Evolutionary conservation across 2,113 vertebrate species (phyloP).

Genomic region (Hemicordylus capensis): DNA sequence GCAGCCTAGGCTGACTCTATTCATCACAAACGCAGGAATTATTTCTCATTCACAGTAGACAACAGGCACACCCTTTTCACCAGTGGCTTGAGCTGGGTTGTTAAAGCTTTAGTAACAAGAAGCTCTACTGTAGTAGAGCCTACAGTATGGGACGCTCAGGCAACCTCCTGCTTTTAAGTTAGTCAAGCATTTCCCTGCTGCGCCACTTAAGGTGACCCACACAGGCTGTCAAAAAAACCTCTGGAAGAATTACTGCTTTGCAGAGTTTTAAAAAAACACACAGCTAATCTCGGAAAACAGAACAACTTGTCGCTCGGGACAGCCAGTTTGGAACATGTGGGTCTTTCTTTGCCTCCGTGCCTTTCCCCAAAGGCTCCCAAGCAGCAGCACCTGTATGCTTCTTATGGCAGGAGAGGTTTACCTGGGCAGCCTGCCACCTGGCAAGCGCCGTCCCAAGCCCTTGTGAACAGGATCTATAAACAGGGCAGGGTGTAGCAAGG

Average conservation of each 20-base stretch:
- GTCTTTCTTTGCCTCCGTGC: neutral
- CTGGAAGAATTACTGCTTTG: too few species aligned
- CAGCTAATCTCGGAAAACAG: neutral
- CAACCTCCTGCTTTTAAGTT: too few species aligned
- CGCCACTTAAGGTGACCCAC: too few species aligned
- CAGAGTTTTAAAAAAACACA: too few species aligned
- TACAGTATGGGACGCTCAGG: too few species aligned
- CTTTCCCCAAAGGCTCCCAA: neutral
- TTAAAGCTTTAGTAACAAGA: neutral
- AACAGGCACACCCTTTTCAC: neutral
- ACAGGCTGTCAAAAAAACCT: too few species aligned
- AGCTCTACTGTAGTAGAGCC: too few species aligned
- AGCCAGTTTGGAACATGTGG: neutral
- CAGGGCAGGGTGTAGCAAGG: too few species aligned
- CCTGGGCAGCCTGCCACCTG: neutral
- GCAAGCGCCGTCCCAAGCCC: neutral
- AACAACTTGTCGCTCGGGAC: neutral
- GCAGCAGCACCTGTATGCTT: neutral
- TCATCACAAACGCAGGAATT: neutral
- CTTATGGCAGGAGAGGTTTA: neutral
- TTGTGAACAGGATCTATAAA: neutral
- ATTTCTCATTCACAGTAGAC: neutral
- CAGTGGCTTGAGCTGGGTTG: neutral
- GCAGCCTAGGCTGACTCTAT: neutral
- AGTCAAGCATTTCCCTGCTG: too few species aligned